Percentiles rank a stretch among this genome's conserved stretches.
Conservation (phyloP, 1,140 invertebrate genomes). For the Adoxophyes honmai region DNA sequence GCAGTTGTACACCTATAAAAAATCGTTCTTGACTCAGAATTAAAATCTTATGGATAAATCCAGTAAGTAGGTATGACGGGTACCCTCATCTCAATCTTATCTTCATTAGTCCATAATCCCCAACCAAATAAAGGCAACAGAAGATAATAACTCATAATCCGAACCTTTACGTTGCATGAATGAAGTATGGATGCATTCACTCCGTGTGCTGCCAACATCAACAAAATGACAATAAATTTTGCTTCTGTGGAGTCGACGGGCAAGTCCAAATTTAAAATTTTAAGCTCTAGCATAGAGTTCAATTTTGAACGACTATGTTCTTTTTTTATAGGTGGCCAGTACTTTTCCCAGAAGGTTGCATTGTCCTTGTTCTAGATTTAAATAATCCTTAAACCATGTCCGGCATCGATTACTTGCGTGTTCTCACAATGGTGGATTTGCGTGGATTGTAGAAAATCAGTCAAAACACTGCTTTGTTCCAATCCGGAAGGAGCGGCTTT, state of each 20-base stretch:
- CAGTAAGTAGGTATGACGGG: constrained; percentile 7
- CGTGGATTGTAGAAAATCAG: background rate
- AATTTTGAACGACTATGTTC: background rate
- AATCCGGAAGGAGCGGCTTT: constrained; percentile 1
- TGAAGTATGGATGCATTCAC: constrained; percentile 4
- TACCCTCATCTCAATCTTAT: constrained; percentile 12
- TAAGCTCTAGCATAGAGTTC: background rate
- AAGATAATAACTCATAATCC: constrained; percentile 13
- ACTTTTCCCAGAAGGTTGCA: constrained; percentile 10
- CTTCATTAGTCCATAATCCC: constrained; percentile 6
- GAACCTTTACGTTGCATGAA: constrained; percentile 9
- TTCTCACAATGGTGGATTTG: constrained; percentile 3
- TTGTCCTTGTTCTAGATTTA: constrained; percentile 9
- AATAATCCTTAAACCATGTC: constrained; percentile 11
- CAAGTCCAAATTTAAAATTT: background rate
- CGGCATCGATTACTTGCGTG: constrained; percentile 14
- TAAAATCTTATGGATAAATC: background rate
- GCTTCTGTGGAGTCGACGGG: background rate
- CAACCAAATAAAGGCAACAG: constrained; percentile 4
- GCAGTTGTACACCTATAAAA: no score
- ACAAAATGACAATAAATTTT: constrained; percentile 15
- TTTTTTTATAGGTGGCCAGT: constrained; percentile 1
- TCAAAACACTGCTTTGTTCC: constrained; percentile 9
- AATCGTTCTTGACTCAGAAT: no score
- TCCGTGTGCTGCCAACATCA: constrained; percentile 1